Base-by-base conservation (phyloP, 2,888 invertebrate genomes). In the Clistopyga incitator region DNA sequence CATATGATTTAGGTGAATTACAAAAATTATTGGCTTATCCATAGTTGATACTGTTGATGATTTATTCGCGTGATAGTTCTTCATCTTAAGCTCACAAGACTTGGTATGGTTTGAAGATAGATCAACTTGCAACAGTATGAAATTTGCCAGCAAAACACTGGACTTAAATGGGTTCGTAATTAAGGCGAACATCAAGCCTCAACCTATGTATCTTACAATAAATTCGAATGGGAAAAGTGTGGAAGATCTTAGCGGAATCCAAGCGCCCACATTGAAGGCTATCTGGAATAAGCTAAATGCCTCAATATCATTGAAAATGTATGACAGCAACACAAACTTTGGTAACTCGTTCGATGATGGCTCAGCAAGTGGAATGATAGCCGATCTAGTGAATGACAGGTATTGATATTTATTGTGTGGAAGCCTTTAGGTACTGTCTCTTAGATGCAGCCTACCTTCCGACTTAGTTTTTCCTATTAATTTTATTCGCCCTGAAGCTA, bases 111-210 rank as follows among this genome's bases (percentile, higher is more conserved):
- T 67, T 47, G 13, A 25, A 67, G 67, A 47, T 0, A 47, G 15
- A 45, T 47, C 67, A 47, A 67, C 67, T 23, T 67, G 67, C 25
- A 13, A 45, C 45, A 25, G 45, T 25, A 23, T 67, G 2, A 45
- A 47, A 23, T 67, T 67, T 25, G 0, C 13, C 4, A 47, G 45
- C 67, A 67, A 67, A n/a, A 67, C 47, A 23, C 25, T 15, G 6
- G 67, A 67, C n/a, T 23, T 67, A 8, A 67, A 47, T 25, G 67
- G 67, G 45, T 67, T 38, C 25, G 6, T 3, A n/a, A 67, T 67
- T 2, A 13, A 6, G 23, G 47, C 67, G 25, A 25, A 67, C 2
- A 13, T 25, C 6, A 67, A 47, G 13, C 23, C 42, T 67, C 6
- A 47, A 8, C n/a, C 47, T 0, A 23, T 25, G n/a, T 25, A n/a